These are phyloP conservation scores for Chrysemys picta DNA, from an alignment of 2,113 vertebrate genomes.

Conservation along the genomic window DNA sequence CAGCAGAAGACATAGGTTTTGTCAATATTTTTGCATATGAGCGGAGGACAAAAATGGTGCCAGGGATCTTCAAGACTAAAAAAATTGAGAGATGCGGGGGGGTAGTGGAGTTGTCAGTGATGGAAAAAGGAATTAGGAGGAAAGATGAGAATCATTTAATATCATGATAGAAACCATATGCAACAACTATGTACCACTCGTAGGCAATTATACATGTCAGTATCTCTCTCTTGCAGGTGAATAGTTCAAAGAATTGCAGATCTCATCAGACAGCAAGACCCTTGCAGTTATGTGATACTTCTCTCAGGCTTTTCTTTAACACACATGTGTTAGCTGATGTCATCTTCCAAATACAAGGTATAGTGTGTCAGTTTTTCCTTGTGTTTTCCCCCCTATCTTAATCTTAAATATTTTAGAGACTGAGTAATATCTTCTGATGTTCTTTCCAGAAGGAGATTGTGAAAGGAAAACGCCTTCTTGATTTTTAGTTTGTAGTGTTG, in stretches of 20 bases:
- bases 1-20: neutral
- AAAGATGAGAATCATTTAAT: neutral
- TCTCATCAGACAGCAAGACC: conserved; percentile 71
- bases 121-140: neutral
- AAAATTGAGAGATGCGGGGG: rapidly evolving
- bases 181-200: neutral
- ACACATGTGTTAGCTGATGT: conserved; percentile 94
- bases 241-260: conserved; percentile 66
- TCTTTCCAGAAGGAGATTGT: neutral
- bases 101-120: neutral
- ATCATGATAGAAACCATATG: neutral
- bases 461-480: neutral
- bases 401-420: neutral
- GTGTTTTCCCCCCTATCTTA: neutral
- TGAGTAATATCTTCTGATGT: neutral
- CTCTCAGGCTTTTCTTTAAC: conserved; percentile 94
- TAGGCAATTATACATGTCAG: rapidly evolving
- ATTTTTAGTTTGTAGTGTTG: neutral
- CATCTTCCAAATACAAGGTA: conserved; percentile 98
- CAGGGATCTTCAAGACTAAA: neutral
- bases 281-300: conserved; percentile 81
- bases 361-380: rapidly evolving
- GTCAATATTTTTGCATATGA: neutral
- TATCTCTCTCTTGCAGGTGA: conserved; percentile 60
- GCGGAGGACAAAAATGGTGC: rapidly evolving